Evolutionary conservation across 2,888 invertebrate species (phyloP).

Genomic region (Philereme transversata): DNA sequence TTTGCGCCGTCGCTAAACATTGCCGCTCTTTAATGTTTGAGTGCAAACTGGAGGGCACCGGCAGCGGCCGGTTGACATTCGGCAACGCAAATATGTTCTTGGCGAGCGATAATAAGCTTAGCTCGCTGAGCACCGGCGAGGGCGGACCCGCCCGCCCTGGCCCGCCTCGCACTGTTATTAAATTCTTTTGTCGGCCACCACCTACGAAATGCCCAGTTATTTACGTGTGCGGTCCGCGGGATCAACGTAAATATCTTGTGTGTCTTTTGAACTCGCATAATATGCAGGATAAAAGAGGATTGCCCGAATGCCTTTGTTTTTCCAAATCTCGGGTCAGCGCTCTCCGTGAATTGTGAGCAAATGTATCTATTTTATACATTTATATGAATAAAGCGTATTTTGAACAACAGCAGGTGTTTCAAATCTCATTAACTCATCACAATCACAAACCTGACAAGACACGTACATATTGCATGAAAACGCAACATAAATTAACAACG

Average conservation of each 20-base stretch:
- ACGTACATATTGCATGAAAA: conserved; percentile 44
- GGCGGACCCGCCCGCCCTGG: conserved; percentile 54
- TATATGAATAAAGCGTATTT: conserved; percentile 52
- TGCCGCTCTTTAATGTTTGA: conserved; percentile 80
- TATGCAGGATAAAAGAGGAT: conserved; percentile 60
- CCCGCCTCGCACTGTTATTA: conserved; percentile 72
- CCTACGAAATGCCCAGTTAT: conserved; percentile 69
- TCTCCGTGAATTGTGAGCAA: conserved; percentile 22
- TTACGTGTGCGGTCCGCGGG: conserved; percentile 66
- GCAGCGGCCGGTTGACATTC: conserved; percentile 69
- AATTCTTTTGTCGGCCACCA: conserved; percentile 76
- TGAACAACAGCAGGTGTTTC: conserved; percentile 63
- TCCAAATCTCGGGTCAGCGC: conserved; percentile 23
- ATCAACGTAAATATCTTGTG: conserved; percentile 69
- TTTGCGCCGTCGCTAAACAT: conserved; percentile 80
- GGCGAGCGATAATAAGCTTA: conserved; percentile 77
- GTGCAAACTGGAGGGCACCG: conserved; percentile 64
- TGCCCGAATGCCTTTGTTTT: conserved; percentile 57
- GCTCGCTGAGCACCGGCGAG: conserved; percentile 50
- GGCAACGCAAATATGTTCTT: conserved; percentile 77
- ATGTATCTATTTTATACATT: conserved; percentile 47
- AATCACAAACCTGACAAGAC: conserved; percentile 42
- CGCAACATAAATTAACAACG: conserved; percentile 67
- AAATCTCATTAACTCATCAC: conserved; percentile 42
- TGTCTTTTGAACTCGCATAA: conserved; percentile 66